phyloP scores from a whole-genome alignment of 1,140 invertebrate species.

The Portunus trituberculatus region DNA sequence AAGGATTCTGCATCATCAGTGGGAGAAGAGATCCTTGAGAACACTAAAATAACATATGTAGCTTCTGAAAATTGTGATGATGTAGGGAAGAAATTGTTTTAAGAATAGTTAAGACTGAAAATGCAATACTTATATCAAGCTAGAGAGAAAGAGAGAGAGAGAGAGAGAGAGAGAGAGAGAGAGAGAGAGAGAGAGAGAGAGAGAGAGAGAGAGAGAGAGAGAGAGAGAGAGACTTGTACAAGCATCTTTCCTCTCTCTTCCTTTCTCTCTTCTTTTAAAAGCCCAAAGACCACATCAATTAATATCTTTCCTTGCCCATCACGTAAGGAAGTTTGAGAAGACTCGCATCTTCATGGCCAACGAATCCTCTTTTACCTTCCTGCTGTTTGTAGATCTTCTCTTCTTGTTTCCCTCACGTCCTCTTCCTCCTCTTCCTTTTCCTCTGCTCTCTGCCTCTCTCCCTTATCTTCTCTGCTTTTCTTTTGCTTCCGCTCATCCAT shows the following conservation, averaged over 20 bases:
- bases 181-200: background rate
- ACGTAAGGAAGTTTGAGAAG: slow-evolving; percentile 56
- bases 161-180: slow-evolving; percentile 49
- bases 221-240: slow-evolving; percentile 55
- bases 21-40: too few relatives aligned
- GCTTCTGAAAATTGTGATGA: too few relatives aligned
- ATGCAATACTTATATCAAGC: background rate
- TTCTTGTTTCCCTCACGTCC: background rate
- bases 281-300: slow-evolving; percentile 39
- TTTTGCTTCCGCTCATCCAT: too few relatives aligned
- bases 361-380: too few relatives aligned
- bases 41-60: too few relatives aligned
- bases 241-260: background rate
- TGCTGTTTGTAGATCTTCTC: background rate
- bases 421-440: background rate
- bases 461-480: too few relatives aligned
- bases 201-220: slow-evolving; percentile 57
- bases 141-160: background rate
- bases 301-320: slow-evolving; percentile 46
- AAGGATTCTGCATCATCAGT: too few relatives aligned
- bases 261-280: slow-evolving; percentile 21
- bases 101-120: too few relatives aligned
- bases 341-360: too few relatives aligned
- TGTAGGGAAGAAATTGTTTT: too few relatives aligned
- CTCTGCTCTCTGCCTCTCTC: too few relatives aligned